Evolutionary conservation across 1,140 invertebrate genomes (phyloP).

Genomic region (Drosophila bocki): DNA sequence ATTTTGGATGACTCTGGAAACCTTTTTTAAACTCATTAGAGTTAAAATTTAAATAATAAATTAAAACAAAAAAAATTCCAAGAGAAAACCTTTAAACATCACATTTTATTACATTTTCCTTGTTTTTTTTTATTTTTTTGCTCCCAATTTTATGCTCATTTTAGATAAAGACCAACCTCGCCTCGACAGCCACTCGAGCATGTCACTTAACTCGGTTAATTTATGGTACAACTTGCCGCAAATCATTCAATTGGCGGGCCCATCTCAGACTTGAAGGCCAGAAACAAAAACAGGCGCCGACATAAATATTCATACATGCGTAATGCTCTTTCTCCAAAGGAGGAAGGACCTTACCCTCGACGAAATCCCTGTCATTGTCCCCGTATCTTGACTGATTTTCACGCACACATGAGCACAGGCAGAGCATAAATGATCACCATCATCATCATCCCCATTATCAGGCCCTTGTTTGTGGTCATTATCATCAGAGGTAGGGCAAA

Average conservation of each 20-base stretch:
- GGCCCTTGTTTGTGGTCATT: constrained; percentile 2
- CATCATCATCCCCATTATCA: background rate
- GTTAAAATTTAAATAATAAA: too few species aligned
- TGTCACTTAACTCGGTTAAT: constrained; percentile 25
- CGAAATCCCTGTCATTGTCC: constrained; percentile 36
- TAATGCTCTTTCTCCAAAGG: background rate
- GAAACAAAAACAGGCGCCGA: constrained; percentile 16
- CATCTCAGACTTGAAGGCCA: constrained; percentile 17
- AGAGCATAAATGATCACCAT: constrained; percentile 42
- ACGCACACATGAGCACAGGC: constrained; percentile 54
- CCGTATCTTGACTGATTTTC: constrained; percentile 46
- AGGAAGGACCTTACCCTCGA: background rate
- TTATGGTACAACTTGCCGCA: constrained; percentile 43
- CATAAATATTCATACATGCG: constrained; percentile 55
- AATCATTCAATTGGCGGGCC: constrained; percentile 46
- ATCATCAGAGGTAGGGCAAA: background rate
- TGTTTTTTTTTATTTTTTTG: accelerated
- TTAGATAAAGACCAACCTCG: background rate
- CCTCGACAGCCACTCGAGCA: background rate
- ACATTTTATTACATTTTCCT: background rate
- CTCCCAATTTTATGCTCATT: constrained; percentile 2
- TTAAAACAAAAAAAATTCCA: too few species aligned
- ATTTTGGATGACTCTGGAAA: background rate
- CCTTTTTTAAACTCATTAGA: background rate
- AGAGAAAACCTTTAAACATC: background rate